phyloP scores from a whole-genome alignment of 2,888 invertebrate genomes.

The Cylindroiulus punctatus region DNA sequence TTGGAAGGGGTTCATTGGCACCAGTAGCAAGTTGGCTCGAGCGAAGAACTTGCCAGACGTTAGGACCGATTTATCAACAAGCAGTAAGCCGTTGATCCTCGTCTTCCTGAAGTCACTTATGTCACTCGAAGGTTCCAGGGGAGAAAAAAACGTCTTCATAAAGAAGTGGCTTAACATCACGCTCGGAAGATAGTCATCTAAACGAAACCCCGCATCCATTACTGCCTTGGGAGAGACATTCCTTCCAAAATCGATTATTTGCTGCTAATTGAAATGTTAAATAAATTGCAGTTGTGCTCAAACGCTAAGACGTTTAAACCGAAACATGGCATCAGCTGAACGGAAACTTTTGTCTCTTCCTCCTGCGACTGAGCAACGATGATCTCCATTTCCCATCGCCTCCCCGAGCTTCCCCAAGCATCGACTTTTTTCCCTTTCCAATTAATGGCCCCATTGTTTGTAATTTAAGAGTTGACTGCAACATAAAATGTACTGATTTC shows the following conservation, averaged over 20 bases:
- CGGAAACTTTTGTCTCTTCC: slow-evolving; percentile 1
- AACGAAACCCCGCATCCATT: slow-evolving; percentile 1
- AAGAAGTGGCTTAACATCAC: not conserved
- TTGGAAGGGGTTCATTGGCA: not conserved
- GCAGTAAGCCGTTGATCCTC: slow-evolving; percentile 5
- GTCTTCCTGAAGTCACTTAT: not conserved
- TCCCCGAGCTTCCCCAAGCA: not conserved
- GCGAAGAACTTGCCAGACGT: not conserved
- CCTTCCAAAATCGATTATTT: slow-evolving; percentile 14
- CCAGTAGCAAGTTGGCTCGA: not conserved
- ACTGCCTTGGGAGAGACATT: not conserved
- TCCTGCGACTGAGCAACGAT: not conserved
- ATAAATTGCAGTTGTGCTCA: slow-evolving; percentile 32
- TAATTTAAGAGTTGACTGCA: slow-evolving; percentile 32
- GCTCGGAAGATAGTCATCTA: not conserved
- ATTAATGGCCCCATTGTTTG: slow-evolving; percentile 32
- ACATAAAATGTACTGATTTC: slow-evolving; percentile 32
- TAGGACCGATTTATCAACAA: not conserved
- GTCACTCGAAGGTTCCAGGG: not conserved
- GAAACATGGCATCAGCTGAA: slow-evolving; percentile 8
- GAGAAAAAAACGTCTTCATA: not conserved
- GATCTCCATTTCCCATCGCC: not conserved
- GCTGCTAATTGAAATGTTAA: slow-evolving; percentile 32
- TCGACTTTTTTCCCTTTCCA: not conserved
- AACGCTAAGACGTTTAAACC: slow-evolving; percentile 11